These are phyloP conservation scores for Neopelma chrysocephalum DNA, from an alignment of 2,797 vertebrate genomes.

Conservation along the genomic window DNA sequence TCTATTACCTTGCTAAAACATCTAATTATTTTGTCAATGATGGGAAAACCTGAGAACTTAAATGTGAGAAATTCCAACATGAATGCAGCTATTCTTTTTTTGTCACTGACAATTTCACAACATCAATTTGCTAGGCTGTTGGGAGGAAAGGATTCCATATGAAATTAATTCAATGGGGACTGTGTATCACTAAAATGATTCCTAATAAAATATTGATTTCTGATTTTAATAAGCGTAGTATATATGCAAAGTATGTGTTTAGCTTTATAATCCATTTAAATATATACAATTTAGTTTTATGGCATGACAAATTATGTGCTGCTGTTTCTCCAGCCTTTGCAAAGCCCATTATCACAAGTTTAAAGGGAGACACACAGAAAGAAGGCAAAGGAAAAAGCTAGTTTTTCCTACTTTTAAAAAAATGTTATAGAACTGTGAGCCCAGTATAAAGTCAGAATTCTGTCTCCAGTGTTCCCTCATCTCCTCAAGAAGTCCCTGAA, in stretches of 20 bases:
- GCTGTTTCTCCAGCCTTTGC: background rate
- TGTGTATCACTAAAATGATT: background rate
- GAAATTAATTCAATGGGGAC: background rate
- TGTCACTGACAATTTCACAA: background rate
- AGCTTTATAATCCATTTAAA: background rate
- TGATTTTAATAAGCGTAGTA: background rate
- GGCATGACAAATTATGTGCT: background rate
- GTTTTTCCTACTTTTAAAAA: background rate
- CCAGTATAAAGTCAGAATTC: conserved; percentile 34
- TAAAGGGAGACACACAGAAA: background rate
- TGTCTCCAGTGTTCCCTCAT: conserved; percentile 38
- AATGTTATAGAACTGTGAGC: background rate
- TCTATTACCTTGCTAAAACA: background rate
- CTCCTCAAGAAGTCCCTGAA: conserved; percentile 62
- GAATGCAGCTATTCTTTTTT: background rate
- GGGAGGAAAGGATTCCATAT: background rate
- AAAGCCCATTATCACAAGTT: background rate
- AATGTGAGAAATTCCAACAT: background rate
- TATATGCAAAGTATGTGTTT: background rate
- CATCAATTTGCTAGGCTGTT: background rate
- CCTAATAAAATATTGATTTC: background rate
- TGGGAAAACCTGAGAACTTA: background rate
- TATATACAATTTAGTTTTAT: background rate
- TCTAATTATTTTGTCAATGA: background rate
- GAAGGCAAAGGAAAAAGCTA: background rate